These are phyloP conservation scores for Zoanthus solanderi DNA, from an alignment of 92 coral and sea anemone species.

Conservation along the genomic window DNA sequence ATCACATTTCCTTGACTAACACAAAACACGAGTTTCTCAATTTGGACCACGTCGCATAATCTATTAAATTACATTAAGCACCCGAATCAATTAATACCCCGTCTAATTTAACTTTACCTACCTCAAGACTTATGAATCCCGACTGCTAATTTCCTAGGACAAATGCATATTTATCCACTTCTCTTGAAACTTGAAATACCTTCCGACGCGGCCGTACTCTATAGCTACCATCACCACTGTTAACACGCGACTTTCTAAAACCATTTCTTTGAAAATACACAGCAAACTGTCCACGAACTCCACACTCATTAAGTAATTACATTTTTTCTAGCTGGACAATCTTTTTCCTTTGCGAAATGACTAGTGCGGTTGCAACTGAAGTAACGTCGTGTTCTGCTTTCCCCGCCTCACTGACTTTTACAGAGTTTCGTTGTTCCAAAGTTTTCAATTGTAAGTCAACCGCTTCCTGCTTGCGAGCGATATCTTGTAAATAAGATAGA, in stretches of 20 bases:
- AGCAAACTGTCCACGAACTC: slow-evolving; percentile 16
- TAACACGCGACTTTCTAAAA: not conserved
- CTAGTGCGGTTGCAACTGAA: slow-evolving; percentile 40
- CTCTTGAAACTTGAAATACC: not conserved
- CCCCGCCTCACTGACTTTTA: not conserved
- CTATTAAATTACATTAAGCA: slow-evolving; percentile 46
- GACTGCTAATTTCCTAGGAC: slow-evolving; percentile 13
- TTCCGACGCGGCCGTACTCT: not conserved
- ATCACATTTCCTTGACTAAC: slow-evolving; percentile 32
- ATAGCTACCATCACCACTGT: not conserved
- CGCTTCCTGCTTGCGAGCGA: slow-evolving; percentile 58
- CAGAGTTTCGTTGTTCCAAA: slow-evolving; percentile 1
- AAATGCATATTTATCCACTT: slow-evolving; percentile 40
- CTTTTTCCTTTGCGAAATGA: slow-evolving; percentile 49
- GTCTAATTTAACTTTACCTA: slow-evolving; percentile 20
- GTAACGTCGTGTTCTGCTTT: not conserved
- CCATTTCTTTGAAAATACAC: slow-evolving; percentile 39
- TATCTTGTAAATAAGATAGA: slow-evolving; percentile 54
- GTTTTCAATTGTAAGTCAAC: slow-evolving; percentile 50
- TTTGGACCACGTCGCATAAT: slow-evolving; percentile 16
- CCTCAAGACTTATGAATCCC: not conserved
- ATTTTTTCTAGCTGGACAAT: slow-evolving; percentile 44
- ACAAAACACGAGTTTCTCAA: slow-evolving; percentile 18
- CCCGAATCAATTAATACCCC: slow-evolving; percentile 41
- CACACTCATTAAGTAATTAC: slow-evolving; percentile 20